Evolutionary conservation across 2,113 vertebrate species (phyloP).

Genomic region (Sorex araneus): DNA sequence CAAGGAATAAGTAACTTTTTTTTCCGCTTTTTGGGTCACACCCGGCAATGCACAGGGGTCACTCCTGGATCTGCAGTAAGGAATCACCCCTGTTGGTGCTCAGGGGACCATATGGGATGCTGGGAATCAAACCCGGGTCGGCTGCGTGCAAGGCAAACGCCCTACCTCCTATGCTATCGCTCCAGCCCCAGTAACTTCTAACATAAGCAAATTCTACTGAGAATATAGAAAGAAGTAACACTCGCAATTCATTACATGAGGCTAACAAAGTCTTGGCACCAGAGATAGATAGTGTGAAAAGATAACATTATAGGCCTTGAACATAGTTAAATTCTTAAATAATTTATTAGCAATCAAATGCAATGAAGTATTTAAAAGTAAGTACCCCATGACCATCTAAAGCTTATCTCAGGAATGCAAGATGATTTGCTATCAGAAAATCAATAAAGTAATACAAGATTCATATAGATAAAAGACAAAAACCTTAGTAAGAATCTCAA

Average conservation of each 20-base stretch:
- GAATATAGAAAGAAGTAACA: not conserved
- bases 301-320: not conserved
- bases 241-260: not conserved
- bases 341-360: constrained; percentile 47
- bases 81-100: too few relatives aligned
- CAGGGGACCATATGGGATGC: too few relatives aligned
- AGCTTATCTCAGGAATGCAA: constrained; percentile 46
- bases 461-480: constrained; percentile 12
- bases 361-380: constrained; percentile 51
- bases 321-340: constrained; percentile 28
- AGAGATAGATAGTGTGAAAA: not conserved
- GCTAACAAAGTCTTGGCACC: not conserved
- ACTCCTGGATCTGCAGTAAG: too few relatives aligned
- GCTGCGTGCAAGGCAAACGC: too few relatives aligned
- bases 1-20: not conserved
- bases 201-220: not conserved
- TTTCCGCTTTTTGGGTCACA: too few relatives aligned
- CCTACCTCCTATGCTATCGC: too few relatives aligned
- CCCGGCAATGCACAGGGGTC: too few relatives aligned
- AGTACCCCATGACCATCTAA: constrained; percentile 7
- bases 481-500: not conserved
- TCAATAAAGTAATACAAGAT: constrained; percentile 16
- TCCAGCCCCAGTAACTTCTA: constrained; percentile 7
- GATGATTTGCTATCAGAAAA: constrained; percentile 66
- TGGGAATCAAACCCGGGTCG: too few relatives aligned